Evolutionary conservation across 2,797 vertebrate genomes (phyloP), one percentile per base, ranked within the genome.

Genomic region (Acipenser ruthenus): DNA sequence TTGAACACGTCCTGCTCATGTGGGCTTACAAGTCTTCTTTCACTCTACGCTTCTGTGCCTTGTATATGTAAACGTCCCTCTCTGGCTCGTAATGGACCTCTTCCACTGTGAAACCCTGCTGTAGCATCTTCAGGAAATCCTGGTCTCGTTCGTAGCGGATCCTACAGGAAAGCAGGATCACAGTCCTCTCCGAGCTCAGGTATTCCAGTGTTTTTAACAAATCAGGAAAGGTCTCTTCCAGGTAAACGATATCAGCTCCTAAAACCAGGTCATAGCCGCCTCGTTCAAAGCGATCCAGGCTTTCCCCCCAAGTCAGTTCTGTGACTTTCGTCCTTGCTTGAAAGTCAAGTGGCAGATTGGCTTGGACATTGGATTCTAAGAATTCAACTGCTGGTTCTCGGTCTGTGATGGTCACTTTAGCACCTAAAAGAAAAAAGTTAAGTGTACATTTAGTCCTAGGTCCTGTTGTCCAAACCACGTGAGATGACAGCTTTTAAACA

Each of bases 221-320:
- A 0, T 89, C 86, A 6, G 70, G 71, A 62, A 99, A 98, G 0
- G 95, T 97, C 78, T 97, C 93, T 81, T 97, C 94, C 80, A 99
- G 83, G 80, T 99, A 99, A 56, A 99, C 83, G 0, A 99, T 94
- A 82, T 98, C 97, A 0, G 96, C 94, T 50, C 96, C 97, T 63
- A 99, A 81, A 11, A 98, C 75, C 10, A 98, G 68, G 60, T 96
- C 93, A 67, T 89, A 98, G 0, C 85, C 81, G 60, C 90, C 91
- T 0, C 83, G 64, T 1, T 84, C 79, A 75, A 92, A 98, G 11
- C 73, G 83, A 0, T 78, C 82, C 6, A 99, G 81, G 49, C 83
- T 79, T 60, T 88, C 83, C 1, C 97, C 96, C 97, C 97, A 99
- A 0, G 87, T 93, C 72, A 99, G 85, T 73, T 97, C 94, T 0